A percentile compares a stretch with the other conserved stretches of the same genome.
phyloP scores from a whole-genome alignment of 2,797 vertebrate genomes.

The Nothura maculosa region DNA sequence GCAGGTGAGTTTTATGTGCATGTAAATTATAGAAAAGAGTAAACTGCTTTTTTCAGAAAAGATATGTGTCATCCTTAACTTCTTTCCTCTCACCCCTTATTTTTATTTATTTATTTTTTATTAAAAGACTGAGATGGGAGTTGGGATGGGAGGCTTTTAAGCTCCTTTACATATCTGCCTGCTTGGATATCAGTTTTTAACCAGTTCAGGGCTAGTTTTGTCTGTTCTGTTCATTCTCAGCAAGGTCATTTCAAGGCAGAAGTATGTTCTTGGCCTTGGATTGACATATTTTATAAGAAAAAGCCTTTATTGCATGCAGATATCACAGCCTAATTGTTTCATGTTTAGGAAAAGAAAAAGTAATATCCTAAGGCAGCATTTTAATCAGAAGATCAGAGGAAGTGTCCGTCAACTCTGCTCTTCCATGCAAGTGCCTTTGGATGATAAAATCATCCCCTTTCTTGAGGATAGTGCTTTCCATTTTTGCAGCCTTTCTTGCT shows the following conservation, averaged over 20 bases:
- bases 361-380: constrained; percentile 51
- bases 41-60: background rate
- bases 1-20: background rate
- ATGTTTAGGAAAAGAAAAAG: background rate
- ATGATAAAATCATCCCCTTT: constrained; percentile 44
- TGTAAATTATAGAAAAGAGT: background rate
- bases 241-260: constrained; percentile 37
- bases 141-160: background rate
- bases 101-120: too few relatives aligned
- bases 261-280: background rate
- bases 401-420: constrained; percentile 14
- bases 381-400: constrained; percentile 52
- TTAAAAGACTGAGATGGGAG: background rate
- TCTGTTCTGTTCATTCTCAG: constrained; percentile 16
- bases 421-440: constrained; percentile 10
- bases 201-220: constrained; percentile 33
- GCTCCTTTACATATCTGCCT: background rate
- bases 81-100: accelerated
- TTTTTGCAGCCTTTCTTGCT: background rate
- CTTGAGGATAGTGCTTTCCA: constrained; percentile 18
- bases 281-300: constrained; percentile 42
- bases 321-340: constrained; percentile 55
- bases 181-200: constrained; percentile 1
- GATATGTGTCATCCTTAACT: background rate
- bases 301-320: constrained; percentile 40